phyloP scores from a whole-genome alignment of 2,797 vertebrate species.

The Cyclura pinguis region DNA sequence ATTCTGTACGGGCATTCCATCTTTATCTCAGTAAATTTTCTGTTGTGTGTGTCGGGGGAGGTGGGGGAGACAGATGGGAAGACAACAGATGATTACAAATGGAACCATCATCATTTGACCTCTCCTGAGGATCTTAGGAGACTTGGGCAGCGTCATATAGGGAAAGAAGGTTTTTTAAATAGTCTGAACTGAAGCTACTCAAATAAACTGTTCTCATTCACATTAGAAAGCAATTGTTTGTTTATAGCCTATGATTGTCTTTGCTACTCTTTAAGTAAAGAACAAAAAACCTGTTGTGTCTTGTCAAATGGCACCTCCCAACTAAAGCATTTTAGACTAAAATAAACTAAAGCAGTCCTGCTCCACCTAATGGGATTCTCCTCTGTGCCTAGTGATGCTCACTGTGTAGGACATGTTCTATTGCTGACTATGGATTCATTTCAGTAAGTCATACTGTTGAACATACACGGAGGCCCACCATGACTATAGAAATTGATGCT shows the following conservation, averaged over 20 bases:
- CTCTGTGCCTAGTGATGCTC: neutral
- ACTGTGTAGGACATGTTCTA: neutral
- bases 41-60: neutral
- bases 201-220: neutral
- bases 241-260: no score
- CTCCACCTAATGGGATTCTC: neutral
- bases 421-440: no score
- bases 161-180: neutral
- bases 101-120: neutral
- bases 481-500: neutral
- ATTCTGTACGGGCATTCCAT: neutral
- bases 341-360: neutral
- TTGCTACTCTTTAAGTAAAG: no score
- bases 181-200: neutral
- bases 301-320: no score
- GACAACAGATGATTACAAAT: neutral
- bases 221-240: neutral
- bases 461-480: neutral
- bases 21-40: neutral
- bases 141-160: no score
- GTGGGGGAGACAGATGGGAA: neutral
- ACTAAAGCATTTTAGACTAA: no score
- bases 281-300: no score
- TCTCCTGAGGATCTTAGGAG: neutral
- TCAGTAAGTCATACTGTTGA: neutral